These are phyloP conservation scores for Dolichomitus sp. DNA, from an alignment of 2,888 invertebrate species.

Conservation along the genomic window DNA sequence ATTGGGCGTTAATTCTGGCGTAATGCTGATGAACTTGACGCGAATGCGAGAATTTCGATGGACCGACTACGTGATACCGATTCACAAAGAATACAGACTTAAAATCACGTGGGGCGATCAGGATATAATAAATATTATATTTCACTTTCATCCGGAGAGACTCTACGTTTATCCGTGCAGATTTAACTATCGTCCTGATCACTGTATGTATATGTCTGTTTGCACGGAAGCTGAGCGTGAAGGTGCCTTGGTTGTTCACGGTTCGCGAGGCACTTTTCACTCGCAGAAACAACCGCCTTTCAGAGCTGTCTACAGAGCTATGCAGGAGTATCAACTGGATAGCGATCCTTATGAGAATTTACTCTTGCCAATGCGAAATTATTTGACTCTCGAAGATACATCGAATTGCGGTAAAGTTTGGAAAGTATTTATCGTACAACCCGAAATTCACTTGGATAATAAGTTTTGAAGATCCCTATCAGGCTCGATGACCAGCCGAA, in stretches of 20 bases:
- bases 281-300: conserved; percentile 95
- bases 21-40: conserved; percentile 99
- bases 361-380: conserved; percentile 88
- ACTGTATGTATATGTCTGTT: conserved; percentile 97
- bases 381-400: conserved; percentile 87
- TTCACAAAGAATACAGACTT: conserved; percentile 94
- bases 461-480: conserved; percentile 28
- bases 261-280: conserved; percentile 95
- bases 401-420: conserved; percentile 90
- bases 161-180: conserved; percentile 94
- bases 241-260: conserved; percentile 95
- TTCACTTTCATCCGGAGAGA: conserved; percentile 94
- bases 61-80: conserved; percentile 94
- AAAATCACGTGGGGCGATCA: conserved; percentile 99
- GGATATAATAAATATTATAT: conserved; percentile 97
- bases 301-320: conserved; percentile 90
- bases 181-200: conserved; percentile 97
- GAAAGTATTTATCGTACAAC: conserved; percentile 86
- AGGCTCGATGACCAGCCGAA: too few species aligned
- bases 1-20: conserved; percentile 97
- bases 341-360: conserved; percentile 89
- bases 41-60: conserved; percentile 95
- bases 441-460: conserved; percentile 79
- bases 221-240: conserved; percentile 91
- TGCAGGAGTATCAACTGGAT: conserved; percentile 90